Percentiles rank a stretch among this genome's conserved stretches.
Evolutionary conservation across 2,797 vertebrate genomes (phyloP).

Genomic region (Tolypeutes matacus): DNA sequence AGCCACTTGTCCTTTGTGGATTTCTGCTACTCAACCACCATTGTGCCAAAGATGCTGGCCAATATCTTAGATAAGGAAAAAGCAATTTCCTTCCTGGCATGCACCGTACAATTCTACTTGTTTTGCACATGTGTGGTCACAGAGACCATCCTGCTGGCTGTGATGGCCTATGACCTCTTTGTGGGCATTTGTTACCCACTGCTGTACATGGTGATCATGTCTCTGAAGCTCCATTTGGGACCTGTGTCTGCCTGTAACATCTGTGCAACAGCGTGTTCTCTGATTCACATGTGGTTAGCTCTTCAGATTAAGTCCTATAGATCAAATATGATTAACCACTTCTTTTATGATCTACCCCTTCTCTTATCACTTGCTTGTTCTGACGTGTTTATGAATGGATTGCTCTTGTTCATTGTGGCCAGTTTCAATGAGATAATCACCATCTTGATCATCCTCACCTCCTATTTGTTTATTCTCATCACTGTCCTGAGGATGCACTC

Average conservation of each 20-base stretch:
- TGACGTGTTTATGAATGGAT: constrained; percentile 39
- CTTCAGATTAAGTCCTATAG: constrained; percentile 39
- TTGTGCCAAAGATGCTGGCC: background rate
- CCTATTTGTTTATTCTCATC: no score
- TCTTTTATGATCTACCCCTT: constrained; percentile 26
- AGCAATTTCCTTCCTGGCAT: constrained; percentile 54
- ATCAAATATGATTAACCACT: constrained; percentile 56
- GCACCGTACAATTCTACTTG: constrained; percentile 59
- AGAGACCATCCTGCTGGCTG: constrained; percentile 48
- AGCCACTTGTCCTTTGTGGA: no score
- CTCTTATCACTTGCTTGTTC: constrained; percentile 51
- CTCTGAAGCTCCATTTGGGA: background rate
- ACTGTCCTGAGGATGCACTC: no score
- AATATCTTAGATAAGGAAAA: background rate
- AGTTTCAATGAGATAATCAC: background rate
- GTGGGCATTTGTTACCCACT: constrained; percentile 71
- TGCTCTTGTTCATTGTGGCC: background rate
- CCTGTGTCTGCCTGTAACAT: constrained; percentile 25
- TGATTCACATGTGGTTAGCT: background rate
- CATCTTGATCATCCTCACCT: constrained; percentile 54
- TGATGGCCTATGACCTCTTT: constrained; percentile 76
- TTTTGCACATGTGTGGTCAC: background rate
- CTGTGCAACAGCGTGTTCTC: background rate
- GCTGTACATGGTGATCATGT: constrained; percentile 58
- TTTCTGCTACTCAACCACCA: no score